Evolutionary conservation across 2,888 invertebrate genomes (phyloP).

Genomic region (Strigamia maritima): DNA sequence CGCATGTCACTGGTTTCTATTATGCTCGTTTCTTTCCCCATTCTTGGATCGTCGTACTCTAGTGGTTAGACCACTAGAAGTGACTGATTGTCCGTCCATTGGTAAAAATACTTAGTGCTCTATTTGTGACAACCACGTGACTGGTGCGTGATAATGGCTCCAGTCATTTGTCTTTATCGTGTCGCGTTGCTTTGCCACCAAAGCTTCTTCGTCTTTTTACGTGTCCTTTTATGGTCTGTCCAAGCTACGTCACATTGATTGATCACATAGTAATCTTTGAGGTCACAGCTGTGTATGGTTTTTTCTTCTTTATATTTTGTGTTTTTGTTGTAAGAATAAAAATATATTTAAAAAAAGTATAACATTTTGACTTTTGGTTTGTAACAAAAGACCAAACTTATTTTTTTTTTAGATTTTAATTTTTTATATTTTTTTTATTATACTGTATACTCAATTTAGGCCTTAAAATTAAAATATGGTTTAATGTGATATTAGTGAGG

Average conservation of each 20-base stretch:
- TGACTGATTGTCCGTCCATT: constrained; percentile 5
- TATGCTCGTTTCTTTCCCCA: background rate
- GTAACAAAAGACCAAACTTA: too few relatives aligned
- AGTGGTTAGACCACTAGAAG: background rate
- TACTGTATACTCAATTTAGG: background rate
- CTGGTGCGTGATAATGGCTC: background rate
- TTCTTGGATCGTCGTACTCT: background rate
- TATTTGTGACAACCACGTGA: constrained; percentile 5
- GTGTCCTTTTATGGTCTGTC: background rate
- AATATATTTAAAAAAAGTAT: too few relatives aligned
- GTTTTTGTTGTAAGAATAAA: background rate
- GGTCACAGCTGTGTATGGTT: background rate
- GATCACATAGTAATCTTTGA: background rate
- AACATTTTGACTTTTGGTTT: too few relatives aligned
- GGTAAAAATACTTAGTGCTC: constrained; percentile 10
- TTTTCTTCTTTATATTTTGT: background rate
- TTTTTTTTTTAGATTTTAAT: too few relatives aligned
- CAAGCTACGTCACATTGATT: background rate
- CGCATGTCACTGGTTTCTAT: constrained; percentile 4
- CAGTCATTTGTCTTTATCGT: constrained; percentile 5
- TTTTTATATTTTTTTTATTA: too few relatives aligned
- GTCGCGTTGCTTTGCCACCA: background rate
- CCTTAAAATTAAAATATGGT: background rate
- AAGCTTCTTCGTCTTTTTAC: background rate
- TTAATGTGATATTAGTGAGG: background rate